Evolutionary conservation across 2,797 vertebrate species (phyloP), one percentile per base, ranked within the genome.

Genomic region (Enteromius trimaculatus): DNA sequence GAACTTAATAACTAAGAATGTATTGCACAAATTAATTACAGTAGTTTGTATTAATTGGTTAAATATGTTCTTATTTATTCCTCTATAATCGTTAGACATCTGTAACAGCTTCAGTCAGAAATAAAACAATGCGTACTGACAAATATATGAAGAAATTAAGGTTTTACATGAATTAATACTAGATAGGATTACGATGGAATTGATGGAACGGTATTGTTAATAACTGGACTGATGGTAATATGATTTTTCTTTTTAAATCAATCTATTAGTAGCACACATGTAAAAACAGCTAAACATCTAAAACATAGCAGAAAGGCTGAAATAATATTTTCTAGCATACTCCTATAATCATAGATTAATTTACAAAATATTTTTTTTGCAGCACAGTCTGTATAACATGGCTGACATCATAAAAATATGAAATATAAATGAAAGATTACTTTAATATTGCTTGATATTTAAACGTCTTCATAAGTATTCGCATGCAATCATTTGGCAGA

Each of bases 101-200:
- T n/a, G 53, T 26, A 16, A 62, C 49, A 75, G 21, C 42, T 23
- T 87, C 49, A 10, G 62, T 58, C 39, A 44, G 23, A 81, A 3
- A 62, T 16, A 62, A 29, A 60, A 26, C 4, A 60, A 29, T 29
- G 23, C 26, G 26, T 29, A 49, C 44, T 26, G 16, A 11, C 5
- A 53, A 74, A 21, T 74, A 74, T 74, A 39, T 34, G 1, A 6
- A 13, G 34, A 51, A 53, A 74, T 19, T 0, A 8, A 5, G 5
- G 5, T 29, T 29, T 47, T 29, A 47, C 69, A 47, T 49, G 17
- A 26, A 19, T 29, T 19, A 29, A 10, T 16, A 14, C 42, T 44
- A 47, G 8, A 26, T 47, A 29, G 10, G 42, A 71, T 71, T 71
- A 47, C 21, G 17, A 65, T 34, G 1, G 11, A 8, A 19, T 10